A percentile compares a stretch with the other conserved stretches of the same genome.
Conservation (phyloP, 2,113 vertebrate species). For the Oplegnathus fasciatus region DNA sequence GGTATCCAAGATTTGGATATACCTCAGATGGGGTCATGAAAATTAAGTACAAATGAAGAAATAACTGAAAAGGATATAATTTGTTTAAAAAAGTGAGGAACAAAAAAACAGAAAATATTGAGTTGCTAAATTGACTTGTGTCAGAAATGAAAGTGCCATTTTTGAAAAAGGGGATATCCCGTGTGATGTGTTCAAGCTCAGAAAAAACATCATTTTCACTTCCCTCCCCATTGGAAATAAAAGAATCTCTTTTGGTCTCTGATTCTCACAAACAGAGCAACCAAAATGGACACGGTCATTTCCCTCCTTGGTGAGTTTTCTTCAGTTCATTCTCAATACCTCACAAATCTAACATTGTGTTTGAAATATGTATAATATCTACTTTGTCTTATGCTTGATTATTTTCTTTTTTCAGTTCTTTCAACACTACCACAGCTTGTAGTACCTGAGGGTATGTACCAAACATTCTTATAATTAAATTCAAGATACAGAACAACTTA, state of each 20-base stretch:
- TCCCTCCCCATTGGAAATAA: conserved; percentile 49
- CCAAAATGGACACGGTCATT: conserved; percentile 61
- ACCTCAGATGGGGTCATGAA: not conserved
- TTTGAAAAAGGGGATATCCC: conserved; percentile 36
- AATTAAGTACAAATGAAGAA: not conserved
- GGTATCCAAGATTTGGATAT: not conserved
- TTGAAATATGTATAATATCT: not conserved
- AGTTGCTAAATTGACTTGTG: not conserved
- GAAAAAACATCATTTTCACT: conserved; percentile 57
- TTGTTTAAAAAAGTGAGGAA: not conserved
- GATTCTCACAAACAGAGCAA: not conserved
- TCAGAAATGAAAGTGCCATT: not conserved
- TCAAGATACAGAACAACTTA: not conserved
- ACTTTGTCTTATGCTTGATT: not conserved
- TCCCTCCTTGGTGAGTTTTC: conserved; percentile 73
- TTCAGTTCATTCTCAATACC: not conserved
- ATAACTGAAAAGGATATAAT: not conserved
- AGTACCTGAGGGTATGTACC: conserved; percentile 36
- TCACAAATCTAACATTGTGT: not conserved
- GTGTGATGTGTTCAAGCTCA: not conserved
- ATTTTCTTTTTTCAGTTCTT: conserved; percentile 59
- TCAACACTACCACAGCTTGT: conserved; percentile 29
- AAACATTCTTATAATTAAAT: not conserved
- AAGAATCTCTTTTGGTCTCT: not conserved
- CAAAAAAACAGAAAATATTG: not conserved